phyloP scores from a whole-genome alignment of 2,113 vertebrate genomes.

The Numenius arquata region DNA sequence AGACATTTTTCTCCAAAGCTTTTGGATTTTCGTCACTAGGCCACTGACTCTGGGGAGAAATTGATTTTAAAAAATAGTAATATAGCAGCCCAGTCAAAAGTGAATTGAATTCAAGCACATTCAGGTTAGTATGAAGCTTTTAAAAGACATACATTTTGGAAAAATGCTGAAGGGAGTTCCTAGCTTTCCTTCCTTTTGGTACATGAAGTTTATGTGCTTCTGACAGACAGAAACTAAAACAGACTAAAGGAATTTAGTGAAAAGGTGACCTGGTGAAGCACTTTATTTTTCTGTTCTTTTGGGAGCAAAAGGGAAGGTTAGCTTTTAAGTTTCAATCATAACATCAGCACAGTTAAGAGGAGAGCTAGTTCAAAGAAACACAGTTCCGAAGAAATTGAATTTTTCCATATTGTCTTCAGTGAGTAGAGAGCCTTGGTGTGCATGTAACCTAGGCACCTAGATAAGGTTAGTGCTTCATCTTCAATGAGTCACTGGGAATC shows the following conservation, averaged over 20 bases:
- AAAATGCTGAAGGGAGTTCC: slow-evolving; percentile 40
- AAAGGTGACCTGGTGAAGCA: slow-evolving; percentile 14
- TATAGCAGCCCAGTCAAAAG: background rate
- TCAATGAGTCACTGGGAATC: background rate
- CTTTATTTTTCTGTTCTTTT: background rate
- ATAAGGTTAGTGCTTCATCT: background rate
- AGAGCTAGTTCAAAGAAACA: slow-evolving; percentile 61
- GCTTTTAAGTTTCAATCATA: slow-evolving; percentile 24
- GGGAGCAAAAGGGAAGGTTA: background rate
- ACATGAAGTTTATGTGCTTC: slow-evolving; percentile 39
- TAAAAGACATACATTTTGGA: background rate
- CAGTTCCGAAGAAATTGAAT: slow-evolving; percentile 47
- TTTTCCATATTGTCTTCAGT: slow-evolving; percentile 37
- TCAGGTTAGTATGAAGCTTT: background rate
- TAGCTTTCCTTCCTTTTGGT: background rate
- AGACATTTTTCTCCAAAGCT: slow-evolving; percentile 56
- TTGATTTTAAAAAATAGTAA: background rate
- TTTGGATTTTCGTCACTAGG: background rate
- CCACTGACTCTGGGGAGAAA: background rate
- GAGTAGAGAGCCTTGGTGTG: background rate
- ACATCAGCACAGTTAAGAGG: background rate
- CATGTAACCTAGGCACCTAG: background rate
- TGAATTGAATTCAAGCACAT: background rate
- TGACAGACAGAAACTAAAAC: slow-evolving; percentile 10
- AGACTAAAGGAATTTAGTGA: background rate